These are phyloP conservation scores for Ophiothrix spiculata DNA, from an alignment of 35 echinoderm and acorn worm genomes.

Conservation along the genomic window DNA sequence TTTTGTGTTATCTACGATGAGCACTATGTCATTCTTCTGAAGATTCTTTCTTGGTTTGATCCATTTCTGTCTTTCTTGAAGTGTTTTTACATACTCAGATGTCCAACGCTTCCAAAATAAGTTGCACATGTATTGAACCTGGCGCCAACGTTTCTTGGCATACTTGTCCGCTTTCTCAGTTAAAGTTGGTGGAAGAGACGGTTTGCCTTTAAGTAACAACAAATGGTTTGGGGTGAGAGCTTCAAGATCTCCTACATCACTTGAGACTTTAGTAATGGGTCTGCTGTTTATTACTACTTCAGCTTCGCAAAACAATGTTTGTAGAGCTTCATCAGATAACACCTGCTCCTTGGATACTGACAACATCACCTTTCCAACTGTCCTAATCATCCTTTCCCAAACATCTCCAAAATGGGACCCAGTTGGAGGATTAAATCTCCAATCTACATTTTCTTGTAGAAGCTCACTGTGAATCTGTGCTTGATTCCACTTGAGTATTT, in stretches of 20 bases:
- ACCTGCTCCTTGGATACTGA: constrained; percentile 32
- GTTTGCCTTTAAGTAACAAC: background rate
- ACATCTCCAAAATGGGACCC: constrained; percentile 42
- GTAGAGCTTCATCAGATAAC: constrained; percentile 15
- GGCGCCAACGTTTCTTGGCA: background rate
- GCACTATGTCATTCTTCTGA: background rate
- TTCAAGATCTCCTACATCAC: background rate
- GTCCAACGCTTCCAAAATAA: background rate
- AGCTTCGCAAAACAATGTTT: constrained; percentile 14
- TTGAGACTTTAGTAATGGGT: constrained; percentile 27
- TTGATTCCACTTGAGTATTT: background rate
- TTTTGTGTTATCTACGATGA: background rate
- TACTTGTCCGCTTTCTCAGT: background rate
- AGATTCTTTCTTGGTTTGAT: background rate
- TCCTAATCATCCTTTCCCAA: constrained; percentile 55
- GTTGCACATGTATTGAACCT: background rate
- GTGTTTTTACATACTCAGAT: background rate
- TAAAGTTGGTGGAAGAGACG: background rate
- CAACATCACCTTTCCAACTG: constrained; percentile 21
- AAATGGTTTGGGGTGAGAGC: constrained; percentile 47
- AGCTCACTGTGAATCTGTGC: background rate
- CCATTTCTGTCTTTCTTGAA: background rate
- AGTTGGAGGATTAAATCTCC: constrained; percentile 45
- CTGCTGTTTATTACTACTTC: constrained; percentile 25
- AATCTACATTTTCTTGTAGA: constrained; percentile 2